Conservation (phyloP, 1,140 invertebrate species). For the Chrysomallon squamiferum region DNA sequence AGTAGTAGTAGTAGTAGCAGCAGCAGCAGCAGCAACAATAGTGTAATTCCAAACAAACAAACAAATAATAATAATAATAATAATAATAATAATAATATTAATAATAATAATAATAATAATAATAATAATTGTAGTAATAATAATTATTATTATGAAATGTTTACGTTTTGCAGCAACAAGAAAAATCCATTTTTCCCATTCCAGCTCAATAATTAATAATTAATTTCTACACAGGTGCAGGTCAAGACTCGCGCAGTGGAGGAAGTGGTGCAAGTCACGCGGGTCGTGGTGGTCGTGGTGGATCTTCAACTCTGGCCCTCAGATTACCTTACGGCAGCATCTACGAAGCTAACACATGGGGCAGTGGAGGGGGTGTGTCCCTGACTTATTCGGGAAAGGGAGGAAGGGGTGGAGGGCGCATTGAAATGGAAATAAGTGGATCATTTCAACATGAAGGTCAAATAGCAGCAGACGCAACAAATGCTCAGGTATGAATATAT, state of each 20-base stretch:
- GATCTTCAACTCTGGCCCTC: slow-evolving; percentile 5
- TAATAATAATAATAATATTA: too few species aligned
- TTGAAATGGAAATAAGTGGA: slow-evolving; percentile 21
- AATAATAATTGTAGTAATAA: too few species aligned
- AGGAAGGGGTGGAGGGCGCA: slow-evolving; percentile 42
- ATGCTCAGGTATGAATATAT: too few species aligned
- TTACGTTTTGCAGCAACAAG: not conserved
- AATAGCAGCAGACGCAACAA: too few species aligned
- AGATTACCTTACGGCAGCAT: slow-evolving; percentile 41
- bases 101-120: too few species aligned
- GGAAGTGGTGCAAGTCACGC: slow-evolving; percentile 44
- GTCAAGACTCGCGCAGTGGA: slow-evolving; percentile 15
- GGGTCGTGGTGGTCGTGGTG: slow-evolving; percentile 33
- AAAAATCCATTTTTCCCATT: not conserved
- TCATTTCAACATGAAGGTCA: slow-evolving; percentile 20
- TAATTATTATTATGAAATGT: not conserved
- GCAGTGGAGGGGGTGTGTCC: slow-evolving; percentile 47
- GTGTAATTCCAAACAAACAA: too few species aligned
- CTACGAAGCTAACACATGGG: slow-evolving; percentile 35
- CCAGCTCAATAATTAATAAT: not conserved
- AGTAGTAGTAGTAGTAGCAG: too few species aligned
- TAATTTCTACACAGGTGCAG: slow-evolving; percentile 31
- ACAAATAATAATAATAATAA: too few species aligned
- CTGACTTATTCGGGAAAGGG: slow-evolving; percentile 17
- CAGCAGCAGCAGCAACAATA: too few species aligned